Base-by-base conservation (phyloP, 2,113 vertebrate species). In the Galbula dea region DNA sequence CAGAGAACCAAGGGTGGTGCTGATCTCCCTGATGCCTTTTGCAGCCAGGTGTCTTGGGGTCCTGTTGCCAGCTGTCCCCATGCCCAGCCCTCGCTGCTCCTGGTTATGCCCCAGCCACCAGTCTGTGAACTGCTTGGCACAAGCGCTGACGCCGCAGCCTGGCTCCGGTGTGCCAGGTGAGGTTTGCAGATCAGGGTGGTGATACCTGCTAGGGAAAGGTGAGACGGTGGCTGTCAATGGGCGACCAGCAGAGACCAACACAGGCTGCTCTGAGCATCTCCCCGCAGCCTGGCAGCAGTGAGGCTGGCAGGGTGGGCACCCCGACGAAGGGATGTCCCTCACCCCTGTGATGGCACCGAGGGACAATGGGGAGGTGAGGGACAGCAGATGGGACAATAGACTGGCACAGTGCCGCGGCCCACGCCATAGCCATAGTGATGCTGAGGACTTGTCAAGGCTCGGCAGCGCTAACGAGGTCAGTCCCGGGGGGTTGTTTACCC, bases 131-230 rank as follows among this genome's bases (percentile, higher is more conserved):
- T 5, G 0, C 20, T 32, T 7, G 12, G 34, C 46, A 32, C 9
- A 1, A 16, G 43, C 2, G 2, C 23, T 2, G 1, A 4, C 45
- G 2, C n/a, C 11, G 3, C 27, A 12, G 41, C 36, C 4, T 2
- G 26, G 55, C 46, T 15, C 13, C 19, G 10, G 15, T 4, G 15
- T 7, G 32, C 34, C 24, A 19, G 59, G 9, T 29, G 16, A 23
- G 24, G 37, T 37, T 41, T 19, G 18, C 8, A 18, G 61, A 19
- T 18, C 17, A 41, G 61, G 37, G 12, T 4, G 18, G 32, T 5
- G 46, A 17, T 29, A 51, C 26, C 51, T 7, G 5, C 3, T 15
- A 6, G 43, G 32, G 62, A 30, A 14, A 12, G 36, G 48, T 1
- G 4, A 18, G 41, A 2, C 3, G 21, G 32, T 5, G 62, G 23